Evolutionary conservation across 2,113 vertebrate species (phyloP).

Genomic region (Microtus montanus): DNA sequence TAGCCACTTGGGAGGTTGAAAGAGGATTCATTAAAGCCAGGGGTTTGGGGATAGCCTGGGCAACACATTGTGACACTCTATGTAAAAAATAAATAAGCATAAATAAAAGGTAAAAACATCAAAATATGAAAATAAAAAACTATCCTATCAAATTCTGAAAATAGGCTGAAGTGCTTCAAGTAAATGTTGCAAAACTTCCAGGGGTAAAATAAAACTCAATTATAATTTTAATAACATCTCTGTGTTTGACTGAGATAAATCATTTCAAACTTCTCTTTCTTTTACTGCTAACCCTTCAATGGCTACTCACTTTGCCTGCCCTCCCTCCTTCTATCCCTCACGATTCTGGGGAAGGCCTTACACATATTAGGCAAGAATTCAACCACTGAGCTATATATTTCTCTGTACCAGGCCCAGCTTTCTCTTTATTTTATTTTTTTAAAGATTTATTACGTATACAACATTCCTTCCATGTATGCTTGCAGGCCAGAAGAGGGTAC

Average conservation of each 20-base stretch:
- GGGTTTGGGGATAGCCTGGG: not conserved
- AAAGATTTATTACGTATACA: no score
- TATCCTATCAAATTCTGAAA: constrained; percentile 52
- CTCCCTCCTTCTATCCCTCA: not conserved
- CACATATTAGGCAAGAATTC: not conserved
- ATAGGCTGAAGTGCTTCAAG: constrained; percentile 28
- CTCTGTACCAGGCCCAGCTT: not conserved
- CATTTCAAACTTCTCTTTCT: not conserved
- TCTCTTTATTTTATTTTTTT: not conserved
- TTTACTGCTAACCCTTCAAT: not conserved
- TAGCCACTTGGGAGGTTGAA: not conserved
- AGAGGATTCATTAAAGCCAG: not conserved
- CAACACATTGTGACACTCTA: not conserved
- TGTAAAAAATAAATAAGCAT: not conserved
- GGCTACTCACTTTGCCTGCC: not conserved
- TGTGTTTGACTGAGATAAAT: not conserved
- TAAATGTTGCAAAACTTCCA: constrained; percentile 32
- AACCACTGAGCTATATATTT: not conserved
- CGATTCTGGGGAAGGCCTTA: not conserved
- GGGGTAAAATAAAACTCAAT: not conserved
- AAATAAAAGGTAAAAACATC: not conserved
- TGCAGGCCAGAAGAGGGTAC: no score
- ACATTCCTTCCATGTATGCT: no score
- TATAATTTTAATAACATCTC: constrained; percentile 26
- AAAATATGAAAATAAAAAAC: not conserved